Percentiles rank a stretch among this genome's conserved stretches.
Conservation (phyloP, 2,888 invertebrate genomes). For the Epinotia brunnichana region DNA sequence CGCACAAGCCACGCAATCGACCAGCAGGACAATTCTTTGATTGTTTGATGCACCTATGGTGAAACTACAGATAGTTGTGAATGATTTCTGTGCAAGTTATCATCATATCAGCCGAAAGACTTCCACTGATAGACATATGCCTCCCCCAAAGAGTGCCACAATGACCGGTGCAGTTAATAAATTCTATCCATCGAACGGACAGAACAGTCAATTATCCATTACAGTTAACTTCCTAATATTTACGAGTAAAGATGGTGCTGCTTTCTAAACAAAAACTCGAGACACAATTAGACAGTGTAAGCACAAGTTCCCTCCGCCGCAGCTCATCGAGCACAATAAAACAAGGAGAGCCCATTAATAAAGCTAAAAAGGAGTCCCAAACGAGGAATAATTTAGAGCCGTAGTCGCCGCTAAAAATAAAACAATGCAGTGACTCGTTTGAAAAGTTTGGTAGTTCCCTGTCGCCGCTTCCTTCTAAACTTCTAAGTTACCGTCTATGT, state of each 20-base stretch:
- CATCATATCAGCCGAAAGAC: no score
- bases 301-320: conserved; percentile 2
- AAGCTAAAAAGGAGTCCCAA: conserved; percentile 28
- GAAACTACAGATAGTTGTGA: no score
- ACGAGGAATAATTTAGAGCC: conserved; percentile 40
- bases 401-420: conserved; percentile 30
- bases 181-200: neutral
- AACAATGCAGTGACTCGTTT: conserved; percentile 27
- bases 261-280: neutral
- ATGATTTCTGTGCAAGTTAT: neutral
- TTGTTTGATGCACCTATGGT: no score
- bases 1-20: no score
- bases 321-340: conserved; percentile 30
- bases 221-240: neutral
- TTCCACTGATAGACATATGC: no score
- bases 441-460: conserved; percentile 17
- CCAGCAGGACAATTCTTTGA: no score
- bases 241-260: neutral
- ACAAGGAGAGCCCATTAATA: conserved; percentile 31
- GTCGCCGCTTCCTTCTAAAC: conserved; percentile 10
- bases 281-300: conserved; percentile 26
- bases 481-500: conserved; percentile 1
- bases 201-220: neutral
- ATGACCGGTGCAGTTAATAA: neutral
- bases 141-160: no score